These are phyloP conservation scores for Colius striatus DNA, from an alignment of 2,113 vertebrate genomes.

Conservation along the genomic window DNA sequence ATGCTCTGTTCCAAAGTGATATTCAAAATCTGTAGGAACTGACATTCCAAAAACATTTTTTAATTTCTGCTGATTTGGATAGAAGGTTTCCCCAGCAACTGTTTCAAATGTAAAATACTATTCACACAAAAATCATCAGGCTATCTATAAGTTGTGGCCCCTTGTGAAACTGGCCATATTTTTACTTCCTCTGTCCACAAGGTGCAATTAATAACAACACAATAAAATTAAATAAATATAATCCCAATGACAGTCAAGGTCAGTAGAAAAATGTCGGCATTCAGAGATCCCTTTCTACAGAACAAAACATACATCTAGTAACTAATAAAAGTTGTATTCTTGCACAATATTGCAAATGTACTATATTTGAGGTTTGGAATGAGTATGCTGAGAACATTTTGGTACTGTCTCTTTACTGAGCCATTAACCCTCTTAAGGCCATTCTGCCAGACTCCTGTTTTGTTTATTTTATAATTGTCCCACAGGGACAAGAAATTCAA, in stretches of 20 bases:
- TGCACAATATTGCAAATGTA: conserved; percentile 64
- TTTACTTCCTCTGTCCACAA: conserved; percentile 68
- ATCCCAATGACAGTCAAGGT: conserved; percentile 68
- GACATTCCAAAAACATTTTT: conserved; percentile 12
- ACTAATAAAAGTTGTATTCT: conserved; percentile 46
- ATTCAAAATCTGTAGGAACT: conserved; percentile 5
- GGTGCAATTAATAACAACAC: conserved; percentile 74
- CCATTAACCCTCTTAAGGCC: conserved; percentile 75
- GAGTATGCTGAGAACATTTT: conserved; percentile 59
- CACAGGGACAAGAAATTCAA: conserved; percentile 88
- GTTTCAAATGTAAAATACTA: conserved; percentile 66
- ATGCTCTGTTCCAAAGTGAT: background rate
- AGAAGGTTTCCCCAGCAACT: conserved; percentile 69
- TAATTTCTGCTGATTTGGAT: conserved; percentile 39
- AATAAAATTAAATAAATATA: conserved; percentile 85
- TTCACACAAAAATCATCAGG: conserved; percentile 64
- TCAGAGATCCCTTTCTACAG: conserved; percentile 64
- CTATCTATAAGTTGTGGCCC: conserved; percentile 63
- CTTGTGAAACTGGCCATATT: conserved; percentile 58
- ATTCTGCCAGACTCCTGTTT: conserved; percentile 69
- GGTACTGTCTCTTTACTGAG: conserved; percentile 64
- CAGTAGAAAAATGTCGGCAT: conserved; percentile 72
- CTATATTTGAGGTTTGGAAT: conserved; percentile 48
- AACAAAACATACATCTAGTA: conserved; percentile 64
- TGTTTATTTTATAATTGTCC: conserved; percentile 81